Evolutionary conservation across 2,888 invertebrate species (phyloP).

Genomic region (Lamellibrachia satsuma): DNA sequence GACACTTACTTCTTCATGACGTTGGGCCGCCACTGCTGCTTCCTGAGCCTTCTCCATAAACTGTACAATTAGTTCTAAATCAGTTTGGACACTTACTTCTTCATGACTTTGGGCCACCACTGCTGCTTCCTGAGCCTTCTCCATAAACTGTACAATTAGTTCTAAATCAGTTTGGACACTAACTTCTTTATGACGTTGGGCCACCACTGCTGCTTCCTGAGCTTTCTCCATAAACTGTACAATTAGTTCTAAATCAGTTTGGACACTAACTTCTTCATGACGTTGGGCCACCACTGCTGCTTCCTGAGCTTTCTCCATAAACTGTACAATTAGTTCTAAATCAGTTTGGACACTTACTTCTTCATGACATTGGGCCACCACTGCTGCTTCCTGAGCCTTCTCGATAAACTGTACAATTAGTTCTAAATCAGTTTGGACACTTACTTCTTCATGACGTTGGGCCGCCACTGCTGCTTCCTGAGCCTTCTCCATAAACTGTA

Average conservation of each 20-base stretch:
- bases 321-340: constrained; percentile 37
- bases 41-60: constrained; percentile 49
- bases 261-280: too few relatives aligned
- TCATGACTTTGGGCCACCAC: too few relatives aligned
- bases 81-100: too few relatives aligned
- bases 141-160: constrained; percentile 45
- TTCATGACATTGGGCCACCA: too few relatives aligned
- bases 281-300: neutral
- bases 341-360: too few relatives aligned
- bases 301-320: constrained; percentile 48
- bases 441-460: neutral
- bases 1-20: too few relatives aligned
- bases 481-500: constrained; percentile 48
- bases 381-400: constrained; percentile 42
- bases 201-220: constrained; percentile 31
- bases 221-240: constrained; percentile 48
- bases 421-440: neutral
- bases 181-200: too few relatives aligned
- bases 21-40: neutral
- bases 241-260: constrained; percentile 33
- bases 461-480: constrained; percentile 32
- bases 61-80: constrained; percentile 37
- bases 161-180: neutral
- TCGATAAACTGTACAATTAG: constrained; percentile 45
- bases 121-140: constrained; percentile 42